Evolutionary conservation across 1,140 invertebrate species (phyloP).

Genomic region (Drosophila lacteicornis): DNA sequence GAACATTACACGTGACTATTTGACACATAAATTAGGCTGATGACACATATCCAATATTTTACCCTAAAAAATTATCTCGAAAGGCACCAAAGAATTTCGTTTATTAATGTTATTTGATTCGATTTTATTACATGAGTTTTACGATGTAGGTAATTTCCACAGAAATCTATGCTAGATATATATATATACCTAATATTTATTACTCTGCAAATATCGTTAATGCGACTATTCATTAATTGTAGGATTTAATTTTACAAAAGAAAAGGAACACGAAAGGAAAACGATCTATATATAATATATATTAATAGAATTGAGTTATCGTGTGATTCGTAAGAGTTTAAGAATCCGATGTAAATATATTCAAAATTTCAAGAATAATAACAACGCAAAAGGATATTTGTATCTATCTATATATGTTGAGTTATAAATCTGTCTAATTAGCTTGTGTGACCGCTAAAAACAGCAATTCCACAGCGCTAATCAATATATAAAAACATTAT

Average conservation of each 20-base stretch:
- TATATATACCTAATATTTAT: background rate
- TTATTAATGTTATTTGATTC: slow-evolving; percentile 11
- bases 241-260: too few relatives aligned
- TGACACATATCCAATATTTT: slow-evolving; percentile 25
- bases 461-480: background rate
- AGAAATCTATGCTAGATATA: background rate
- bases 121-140: slow-evolving; percentile 8
- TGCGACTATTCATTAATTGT: background rate
- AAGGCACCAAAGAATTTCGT: background rate
- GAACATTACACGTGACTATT: slow-evolving; percentile 35
- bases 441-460: background rate
- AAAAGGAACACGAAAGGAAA: background rate
- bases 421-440: background rate
- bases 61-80: slow-evolving; percentile 11
- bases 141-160: background rate
- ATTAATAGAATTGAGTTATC: too few relatives aligned
- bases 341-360: too few relatives aligned
- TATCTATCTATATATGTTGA: too few relatives aligned
- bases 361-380: too few relatives aligned
- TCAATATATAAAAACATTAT: background rate
- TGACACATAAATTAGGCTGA: slow-evolving; percentile 43
- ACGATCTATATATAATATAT: too few relatives aligned
- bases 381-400: too few relatives aligned
- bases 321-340: too few relatives aligned
- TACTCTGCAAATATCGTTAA: too few relatives aligned